Evolutionary conservation across 35 echinoderm and acorn worm genomes (phyloP), one percentile per base, ranked within the genome.

Genomic region (Ophiothrix spiculata): DNA sequence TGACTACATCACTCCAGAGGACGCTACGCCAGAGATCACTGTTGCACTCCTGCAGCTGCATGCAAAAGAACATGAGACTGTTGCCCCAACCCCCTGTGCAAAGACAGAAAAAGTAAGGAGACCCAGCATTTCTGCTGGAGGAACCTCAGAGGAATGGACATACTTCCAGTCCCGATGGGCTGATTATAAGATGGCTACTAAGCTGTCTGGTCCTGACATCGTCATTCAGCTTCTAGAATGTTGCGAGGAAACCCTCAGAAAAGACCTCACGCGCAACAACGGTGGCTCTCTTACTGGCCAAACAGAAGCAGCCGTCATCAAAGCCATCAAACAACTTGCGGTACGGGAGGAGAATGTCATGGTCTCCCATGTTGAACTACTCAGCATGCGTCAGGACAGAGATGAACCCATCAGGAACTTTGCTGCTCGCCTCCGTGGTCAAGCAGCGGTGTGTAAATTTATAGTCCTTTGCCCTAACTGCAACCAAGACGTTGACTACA

Each of bases 101-200:
- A 91, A 91, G 60, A 60, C 69, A 23, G 89, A 91, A 40, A 91
- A 91, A 39, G 78, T 91, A 12, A 91, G 69, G 37, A 39, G 89
- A 17, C 89, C 89, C n/a, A n/a, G 31, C 16, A 86, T 87, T 31
- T 35, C 75, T 12, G 81, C 79, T 13, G 83, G 39, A 23, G 75
- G 89, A 25, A 87, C 89, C 42, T 63, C 74, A 40, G 83, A 91
- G 75, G 83, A 81, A 11, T 91, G 89, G 89, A 29, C 76, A 15
- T 91, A 91, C 76, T 91, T 91, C 37, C 12, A 38, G 32, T 56
- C 31, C 12, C 40, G 89, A 37, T 91, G 89, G 83, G 12, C 74
- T 29, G 83, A 91, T 3, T 91, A 91, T 83, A 91, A 91, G 75
- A 69, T 83, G 14, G 89, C 49, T 64, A 84, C 87, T 34, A 41